Evolutionary conservation across 2,113 vertebrate species (phyloP).

Genomic region (Paramormyrops kingsleyae): DNA sequence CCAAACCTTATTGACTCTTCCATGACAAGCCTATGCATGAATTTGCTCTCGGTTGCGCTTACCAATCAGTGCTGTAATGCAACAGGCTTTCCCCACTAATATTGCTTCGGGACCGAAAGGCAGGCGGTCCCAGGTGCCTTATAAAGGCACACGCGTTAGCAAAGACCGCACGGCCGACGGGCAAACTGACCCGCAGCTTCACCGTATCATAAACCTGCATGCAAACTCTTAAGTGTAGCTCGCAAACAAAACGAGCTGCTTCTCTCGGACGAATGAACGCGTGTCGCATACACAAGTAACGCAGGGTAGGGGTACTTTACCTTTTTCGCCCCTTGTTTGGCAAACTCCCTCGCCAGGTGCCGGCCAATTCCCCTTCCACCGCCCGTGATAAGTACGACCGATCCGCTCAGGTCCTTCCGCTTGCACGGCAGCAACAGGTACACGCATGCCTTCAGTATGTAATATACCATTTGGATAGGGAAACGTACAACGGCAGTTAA

Average conservation of each 20-base stretch:
- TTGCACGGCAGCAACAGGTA: conserved; percentile 55
- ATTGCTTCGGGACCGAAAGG: not conserved
- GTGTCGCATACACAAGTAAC: not conserved
- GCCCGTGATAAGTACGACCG: conserved; percentile 75
- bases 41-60: not conserved
- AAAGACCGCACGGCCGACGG: not conserved
- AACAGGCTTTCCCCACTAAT: not conserved
- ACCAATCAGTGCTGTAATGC: not conserved
- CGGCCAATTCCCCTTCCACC: conserved; percentile 79
- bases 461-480: conserved; percentile 60
- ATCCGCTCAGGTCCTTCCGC: conserved; percentile 63
- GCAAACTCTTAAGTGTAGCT: not conserved
- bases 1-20: not conserved
- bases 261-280: not conserved
- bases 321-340: conserved; percentile 69
- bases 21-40: not conserved
- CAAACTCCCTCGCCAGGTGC: conserved; percentile 73
- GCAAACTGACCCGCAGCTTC: not conserved
- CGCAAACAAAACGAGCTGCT: not conserved
- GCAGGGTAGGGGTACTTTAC: conserved; percentile 46
- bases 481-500: conserved; percentile 67
- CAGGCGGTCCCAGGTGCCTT: not conserved
- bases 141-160: not conserved
- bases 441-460: conserved; percentile 61
- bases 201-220: not conserved